A percentile compares a stretch with the other conserved stretches of the same genome.
Conservation (phyloP, 2,113 vertebrate species). For the Neolamprologus toae region DNA sequence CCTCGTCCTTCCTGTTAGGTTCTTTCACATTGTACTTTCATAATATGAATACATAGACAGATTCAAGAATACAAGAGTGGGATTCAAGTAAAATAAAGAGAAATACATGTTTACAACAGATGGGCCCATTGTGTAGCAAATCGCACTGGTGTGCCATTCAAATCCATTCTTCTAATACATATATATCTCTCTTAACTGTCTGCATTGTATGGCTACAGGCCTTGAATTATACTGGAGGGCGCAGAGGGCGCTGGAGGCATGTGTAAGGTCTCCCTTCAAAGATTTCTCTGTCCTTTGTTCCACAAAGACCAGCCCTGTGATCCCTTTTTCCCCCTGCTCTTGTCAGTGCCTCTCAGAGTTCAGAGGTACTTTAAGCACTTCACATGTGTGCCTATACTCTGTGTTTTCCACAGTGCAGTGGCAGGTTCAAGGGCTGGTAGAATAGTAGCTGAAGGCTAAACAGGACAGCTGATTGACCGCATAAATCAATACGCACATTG, state of each 20-base stretch:
- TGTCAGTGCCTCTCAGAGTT: neutral
- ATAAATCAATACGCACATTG: conserved; percentile 51
- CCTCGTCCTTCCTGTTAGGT: neutral
- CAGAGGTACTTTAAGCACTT: neutral
- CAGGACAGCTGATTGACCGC: conserved; percentile 21
- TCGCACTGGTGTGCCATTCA: neutral
- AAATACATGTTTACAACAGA: neutral
- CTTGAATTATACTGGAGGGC: neutral
- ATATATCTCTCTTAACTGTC: neutral
- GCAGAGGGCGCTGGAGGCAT: neutral
- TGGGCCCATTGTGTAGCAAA: neutral
- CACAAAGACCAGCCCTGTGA: neutral
- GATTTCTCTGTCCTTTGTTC: neutral
- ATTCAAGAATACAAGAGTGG: neutral
- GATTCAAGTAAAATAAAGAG: neutral
- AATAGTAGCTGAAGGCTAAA: conserved; percentile 12
- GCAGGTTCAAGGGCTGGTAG: neutral
- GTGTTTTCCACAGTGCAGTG: neutral
- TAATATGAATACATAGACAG: neutral
- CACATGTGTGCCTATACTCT: neutral
- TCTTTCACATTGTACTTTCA: neutral
- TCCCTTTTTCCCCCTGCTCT: neutral
- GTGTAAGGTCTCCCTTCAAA: neutral
- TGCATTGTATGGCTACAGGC: neutral
- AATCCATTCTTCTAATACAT: neutral